phyloP scores from a whole-genome alignment of 35 echinoderm and acorn worm species.

The Lytechinus pictus region DNA sequence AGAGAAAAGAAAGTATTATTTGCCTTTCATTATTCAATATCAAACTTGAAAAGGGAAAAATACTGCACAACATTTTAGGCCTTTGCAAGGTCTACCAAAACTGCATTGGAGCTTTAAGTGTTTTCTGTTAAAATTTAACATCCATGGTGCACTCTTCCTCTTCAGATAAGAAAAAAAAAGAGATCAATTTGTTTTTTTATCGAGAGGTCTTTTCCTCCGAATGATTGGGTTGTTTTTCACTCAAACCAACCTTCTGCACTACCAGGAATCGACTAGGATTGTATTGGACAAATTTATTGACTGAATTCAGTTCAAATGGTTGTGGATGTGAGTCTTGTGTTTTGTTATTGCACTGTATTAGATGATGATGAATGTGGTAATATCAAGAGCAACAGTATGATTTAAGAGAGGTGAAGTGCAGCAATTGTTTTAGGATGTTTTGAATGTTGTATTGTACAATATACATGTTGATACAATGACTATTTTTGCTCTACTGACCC shows the following conservation, averaged over 20 bases:
- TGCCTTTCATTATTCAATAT: too few relatives aligned
- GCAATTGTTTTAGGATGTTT: not conserved
- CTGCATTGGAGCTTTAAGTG: too few relatives aligned
- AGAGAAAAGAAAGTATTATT: too few relatives aligned
- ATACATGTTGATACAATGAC: not conserved
- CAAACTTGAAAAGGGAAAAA: too few relatives aligned
- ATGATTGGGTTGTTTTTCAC: not conserved
- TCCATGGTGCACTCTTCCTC: not conserved
- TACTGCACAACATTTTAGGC: too few relatives aligned
- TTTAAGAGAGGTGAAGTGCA: not conserved
- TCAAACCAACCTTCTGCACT: not conserved
- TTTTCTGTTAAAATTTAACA: too few relatives aligned
- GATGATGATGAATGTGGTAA: not conserved
- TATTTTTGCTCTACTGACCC: not conserved
- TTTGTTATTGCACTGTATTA: not conserved
- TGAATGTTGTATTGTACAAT: not conserved
- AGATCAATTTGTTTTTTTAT: not conserved
- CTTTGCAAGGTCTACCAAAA: too few relatives aligned
- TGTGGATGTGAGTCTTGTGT: not conserved
- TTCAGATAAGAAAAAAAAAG: not conserved
- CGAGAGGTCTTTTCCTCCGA: not conserved
- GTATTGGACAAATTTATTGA: not conserved
- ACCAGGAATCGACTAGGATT: not conserved
- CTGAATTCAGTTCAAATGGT: not conserved
- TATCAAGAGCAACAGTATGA: not conserved